Conservation (phyloP, 1,140 invertebrate species). For the Aphaenogaster ashmeadi region DNA sequence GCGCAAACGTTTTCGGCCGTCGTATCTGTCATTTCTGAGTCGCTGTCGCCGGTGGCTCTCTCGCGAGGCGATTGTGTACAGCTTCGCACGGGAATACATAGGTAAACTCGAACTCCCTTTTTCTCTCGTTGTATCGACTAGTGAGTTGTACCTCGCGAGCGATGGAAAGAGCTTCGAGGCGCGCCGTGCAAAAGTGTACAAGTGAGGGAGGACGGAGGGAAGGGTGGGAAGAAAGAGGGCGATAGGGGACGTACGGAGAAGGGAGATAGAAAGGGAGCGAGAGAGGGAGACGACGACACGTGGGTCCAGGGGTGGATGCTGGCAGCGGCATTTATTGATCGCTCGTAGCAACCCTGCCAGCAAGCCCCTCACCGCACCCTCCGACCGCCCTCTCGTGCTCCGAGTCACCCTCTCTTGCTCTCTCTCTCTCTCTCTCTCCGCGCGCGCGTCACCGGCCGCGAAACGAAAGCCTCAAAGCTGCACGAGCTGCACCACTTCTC, state of each 20-base stretch:
- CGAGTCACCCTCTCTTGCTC: conserved; percentile 40
- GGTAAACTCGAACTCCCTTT: conserved; percentile 15
- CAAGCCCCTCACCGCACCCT: conserved; percentile 67
- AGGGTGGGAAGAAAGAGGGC: conserved; percentile 3
- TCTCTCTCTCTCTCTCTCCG: conserved; percentile 14
- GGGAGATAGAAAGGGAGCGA: conserved; percentile 43
- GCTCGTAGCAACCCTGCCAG: conserved; percentile 83
- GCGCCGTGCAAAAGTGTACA: conserved; percentile 33
- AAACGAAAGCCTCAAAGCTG: conserved; percentile 71
- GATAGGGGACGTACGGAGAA: conserved; percentile 53
- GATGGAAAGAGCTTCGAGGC: conserved; percentile 52
- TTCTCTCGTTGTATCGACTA: conserved; percentile 56
- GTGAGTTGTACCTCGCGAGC: conserved; percentile 46
- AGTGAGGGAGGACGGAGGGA: neutral
- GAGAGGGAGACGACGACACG: conserved; percentile 41
- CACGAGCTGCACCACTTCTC: conserved; percentile 12
- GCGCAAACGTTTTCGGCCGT: conserved; percentile 12
- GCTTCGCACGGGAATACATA: conserved; percentile 15
- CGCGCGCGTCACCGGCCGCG: conserved; percentile 58
- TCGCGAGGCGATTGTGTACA: conserved; percentile 20
- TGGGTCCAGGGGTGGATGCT: conserved; percentile 82
- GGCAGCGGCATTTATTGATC: conserved; percentile 86
- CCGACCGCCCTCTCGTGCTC: conserved; percentile 70
- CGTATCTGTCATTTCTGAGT: neutral
- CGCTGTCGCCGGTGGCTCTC: neutral